These are phyloP conservation scores for Chymomyza amoena DNA, from an alignment of 2,888 invertebrate species.

Conservation along the genomic window DNA sequence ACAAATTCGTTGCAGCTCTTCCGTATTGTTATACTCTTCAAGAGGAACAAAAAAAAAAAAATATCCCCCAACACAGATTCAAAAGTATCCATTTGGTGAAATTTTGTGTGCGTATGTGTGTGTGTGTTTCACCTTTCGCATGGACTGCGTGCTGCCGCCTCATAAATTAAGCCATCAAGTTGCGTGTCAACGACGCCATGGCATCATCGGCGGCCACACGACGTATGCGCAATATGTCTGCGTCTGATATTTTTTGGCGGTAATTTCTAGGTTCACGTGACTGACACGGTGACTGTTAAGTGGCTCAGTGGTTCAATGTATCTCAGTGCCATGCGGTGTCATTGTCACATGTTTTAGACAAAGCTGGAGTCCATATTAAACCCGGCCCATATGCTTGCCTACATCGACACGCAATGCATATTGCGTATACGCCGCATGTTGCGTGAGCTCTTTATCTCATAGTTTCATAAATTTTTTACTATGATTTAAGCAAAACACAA, in stretches of 20 bases:
- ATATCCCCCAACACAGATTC: background rate
- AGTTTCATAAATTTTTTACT: background rate
- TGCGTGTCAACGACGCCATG: slow-evolving; percentile 24
- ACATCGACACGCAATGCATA: slow-evolving; percentile 2
- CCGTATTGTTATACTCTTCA: background rate
- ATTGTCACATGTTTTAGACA: slow-evolving; percentile 49
- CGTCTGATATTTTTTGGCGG: background rate
- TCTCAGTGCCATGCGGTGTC: slow-evolving; percentile 4
- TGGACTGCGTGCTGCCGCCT: slow-evolving; percentile 52
- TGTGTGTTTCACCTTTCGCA: background rate
- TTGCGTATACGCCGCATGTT: slow-evolving; percentile 41
- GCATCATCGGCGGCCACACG: background rate
- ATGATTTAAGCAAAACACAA: background rate
- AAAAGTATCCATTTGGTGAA: background rate
- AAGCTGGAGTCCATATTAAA: background rate
- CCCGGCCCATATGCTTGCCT: background rate
- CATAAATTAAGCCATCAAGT: slow-evolving; percentile 59
- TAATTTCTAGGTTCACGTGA: slow-evolving; percentile 27
- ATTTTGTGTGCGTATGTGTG: no score
- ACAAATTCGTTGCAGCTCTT: background rate
- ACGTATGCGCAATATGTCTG: slow-evolving; percentile 11
- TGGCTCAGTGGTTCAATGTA: no score
- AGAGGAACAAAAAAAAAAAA: background rate
- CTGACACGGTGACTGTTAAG: slow-evolving; percentile 37
- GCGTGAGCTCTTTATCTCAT: background rate